phyloP scores from a whole-genome alignment of 2,113 vertebrate species.

The Cariama cristata region DNA sequence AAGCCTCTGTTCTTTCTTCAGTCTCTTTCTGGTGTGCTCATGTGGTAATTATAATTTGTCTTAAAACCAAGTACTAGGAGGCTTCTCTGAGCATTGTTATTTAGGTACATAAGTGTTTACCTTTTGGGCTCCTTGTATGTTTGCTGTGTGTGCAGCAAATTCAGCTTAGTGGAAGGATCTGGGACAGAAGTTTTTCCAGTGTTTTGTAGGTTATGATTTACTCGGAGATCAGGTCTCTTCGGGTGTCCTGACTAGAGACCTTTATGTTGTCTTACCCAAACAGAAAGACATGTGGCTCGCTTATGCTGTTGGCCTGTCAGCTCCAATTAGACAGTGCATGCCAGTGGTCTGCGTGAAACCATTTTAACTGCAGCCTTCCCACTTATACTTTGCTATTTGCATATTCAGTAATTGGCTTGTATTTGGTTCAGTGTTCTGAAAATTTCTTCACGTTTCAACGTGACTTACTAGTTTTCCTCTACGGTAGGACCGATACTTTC shows the following conservation, averaged over 20 bases:
- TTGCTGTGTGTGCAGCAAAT: neutral
- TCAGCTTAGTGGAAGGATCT: no score
- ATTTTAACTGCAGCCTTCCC: neutral
- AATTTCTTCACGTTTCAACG: fast-evolving
- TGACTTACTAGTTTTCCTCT: neutral
- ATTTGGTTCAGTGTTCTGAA: neutral
- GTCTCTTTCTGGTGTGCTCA: neutral
- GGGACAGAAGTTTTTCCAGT: neutral
- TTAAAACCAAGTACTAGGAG: neutral
- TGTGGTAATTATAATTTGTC: neutral
- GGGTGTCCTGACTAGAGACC: neutral
- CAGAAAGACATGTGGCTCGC: fast-evolving
- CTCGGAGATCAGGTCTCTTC: neutral
- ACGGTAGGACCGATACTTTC: neutral
- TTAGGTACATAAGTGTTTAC: neutral
- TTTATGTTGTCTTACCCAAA: neutral
- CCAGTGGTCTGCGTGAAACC: neutral
- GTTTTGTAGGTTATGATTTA: neutral
- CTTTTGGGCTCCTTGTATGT: neutral
- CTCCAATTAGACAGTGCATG: neutral
- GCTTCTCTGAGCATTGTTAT: neutral
- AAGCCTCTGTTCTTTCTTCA: neutral
- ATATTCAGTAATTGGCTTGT: neutral
- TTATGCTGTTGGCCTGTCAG: neutral
- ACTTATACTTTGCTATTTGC: neutral